Evolutionary conservation across 2,797 vertebrate genomes (phyloP).

Genomic region (Pantherophis vulpinus): DNA sequence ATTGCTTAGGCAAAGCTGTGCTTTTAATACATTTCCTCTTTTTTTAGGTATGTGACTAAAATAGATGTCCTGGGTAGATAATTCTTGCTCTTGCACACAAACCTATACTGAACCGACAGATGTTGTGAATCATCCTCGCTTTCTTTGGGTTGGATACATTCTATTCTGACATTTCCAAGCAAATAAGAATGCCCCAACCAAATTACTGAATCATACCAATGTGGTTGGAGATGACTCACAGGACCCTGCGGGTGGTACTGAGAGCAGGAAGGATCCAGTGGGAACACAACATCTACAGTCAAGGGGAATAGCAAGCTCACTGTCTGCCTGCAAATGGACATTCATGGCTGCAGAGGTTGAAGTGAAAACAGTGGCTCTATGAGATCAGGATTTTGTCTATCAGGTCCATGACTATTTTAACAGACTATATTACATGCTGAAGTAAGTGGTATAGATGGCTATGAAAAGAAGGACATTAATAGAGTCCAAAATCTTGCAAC

Average conservation of each 20-base stretch:
- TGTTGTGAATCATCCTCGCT: background rate
- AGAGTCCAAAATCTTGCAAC: background rate
- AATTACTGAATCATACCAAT: background rate
- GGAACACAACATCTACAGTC: background rate
- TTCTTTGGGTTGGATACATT: background rate
- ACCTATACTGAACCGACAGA: background rate
- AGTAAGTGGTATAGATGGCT: background rate
- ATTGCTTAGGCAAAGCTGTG: background rate
- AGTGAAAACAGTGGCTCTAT: background rate
- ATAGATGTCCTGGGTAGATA: background rate
- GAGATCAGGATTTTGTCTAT: background rate
- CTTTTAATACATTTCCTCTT: background rate
- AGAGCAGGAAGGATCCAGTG: background rate
- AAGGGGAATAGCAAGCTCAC: background rate
- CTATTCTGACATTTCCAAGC: conserved; percentile 1
- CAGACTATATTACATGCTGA: background rate
- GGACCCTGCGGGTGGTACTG: background rate
- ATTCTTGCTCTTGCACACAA: background rate
- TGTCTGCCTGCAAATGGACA: background rate
- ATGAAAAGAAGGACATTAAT: background rate
- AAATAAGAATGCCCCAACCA: background rate
- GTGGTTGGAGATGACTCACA: conserved; percentile 1
- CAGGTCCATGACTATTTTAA: background rate
- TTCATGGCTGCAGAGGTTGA: background rate
- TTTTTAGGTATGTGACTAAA: background rate